phyloP scores from a whole-genome alignment of 2,888 invertebrate species.

The Eubasilissa splendida region DNA sequence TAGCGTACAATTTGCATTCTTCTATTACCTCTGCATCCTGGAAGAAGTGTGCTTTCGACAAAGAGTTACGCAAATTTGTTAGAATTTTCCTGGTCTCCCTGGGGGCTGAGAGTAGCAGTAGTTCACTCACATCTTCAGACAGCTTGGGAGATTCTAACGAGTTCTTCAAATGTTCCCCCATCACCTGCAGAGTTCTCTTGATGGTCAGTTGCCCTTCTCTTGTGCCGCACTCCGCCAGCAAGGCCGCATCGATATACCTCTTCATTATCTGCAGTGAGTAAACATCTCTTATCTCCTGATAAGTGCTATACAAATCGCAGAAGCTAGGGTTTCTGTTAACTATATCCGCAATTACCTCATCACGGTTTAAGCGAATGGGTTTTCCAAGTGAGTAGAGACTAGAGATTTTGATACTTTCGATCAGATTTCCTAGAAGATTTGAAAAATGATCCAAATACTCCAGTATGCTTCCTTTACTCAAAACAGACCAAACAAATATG shows the following conservation, averaged over 20 bases:
- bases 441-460: not conserved
- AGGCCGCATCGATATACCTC: not conserved
- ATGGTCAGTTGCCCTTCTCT: conserved; percentile 1
- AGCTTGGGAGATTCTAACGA: conserved; percentile 20
- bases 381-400: not conserved
- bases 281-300: not conserved
- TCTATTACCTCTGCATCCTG: not conserved
- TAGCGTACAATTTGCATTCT: not conserved
- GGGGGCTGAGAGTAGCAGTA: not conserved
- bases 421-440: not conserved
- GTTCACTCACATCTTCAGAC: not conserved
- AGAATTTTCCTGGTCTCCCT: not conserved
- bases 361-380: not conserved
- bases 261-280: not conserved
- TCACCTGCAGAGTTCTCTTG: not conserved
- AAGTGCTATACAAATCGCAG: not conserved
- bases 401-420: not conserved
- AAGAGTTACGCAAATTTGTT: not conserved
- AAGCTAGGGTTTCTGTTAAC: not conserved
- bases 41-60: conserved; percentile 7
- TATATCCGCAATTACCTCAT: not conserved
- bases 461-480: conserved; percentile 9
- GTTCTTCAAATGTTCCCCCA: conserved; percentile 18
- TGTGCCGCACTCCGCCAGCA: not conserved
- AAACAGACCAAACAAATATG: not conserved